Evolutionary conservation across 1,140 invertebrate genomes (phyloP).

Genomic region (Formica selysi): DNA sequence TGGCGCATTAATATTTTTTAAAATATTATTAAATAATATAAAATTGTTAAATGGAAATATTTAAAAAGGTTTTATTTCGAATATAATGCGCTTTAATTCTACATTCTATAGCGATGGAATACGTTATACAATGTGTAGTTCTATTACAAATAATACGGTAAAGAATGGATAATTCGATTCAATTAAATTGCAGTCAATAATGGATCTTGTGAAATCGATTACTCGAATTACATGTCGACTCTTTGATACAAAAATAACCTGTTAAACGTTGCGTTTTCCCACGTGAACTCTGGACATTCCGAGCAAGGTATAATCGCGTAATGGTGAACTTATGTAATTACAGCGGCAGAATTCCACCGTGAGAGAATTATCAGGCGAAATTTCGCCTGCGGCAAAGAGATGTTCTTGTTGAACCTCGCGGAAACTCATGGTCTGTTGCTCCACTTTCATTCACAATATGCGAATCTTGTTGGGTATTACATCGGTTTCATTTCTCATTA

Average conservation of each 20-base stretch:
- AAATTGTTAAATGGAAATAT: slow-evolving; percentile 11
- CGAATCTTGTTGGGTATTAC: slow-evolving; percentile 20
- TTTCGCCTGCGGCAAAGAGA: slow-evolving; percentile 2
- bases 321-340: slow-evolving; percentile 38
- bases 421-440: neutral
- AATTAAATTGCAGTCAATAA: slow-evolving; percentile 27
- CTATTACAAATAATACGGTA: slow-evolving; percentile 16
- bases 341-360: neutral
- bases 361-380: slow-evolving; percentile 29
- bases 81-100: neutral
- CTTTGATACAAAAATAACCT: slow-evolving; percentile 5
- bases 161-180: slow-evolving; percentile 2
- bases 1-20: neutral
- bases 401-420: slow-evolving; percentile 6
- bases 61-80: neutral
- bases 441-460: slow-evolving; percentile 19
- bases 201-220: neutral
- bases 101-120: too few species aligned
- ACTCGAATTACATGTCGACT: neutral
- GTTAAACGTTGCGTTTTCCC: slow-evolving; percentile 35
- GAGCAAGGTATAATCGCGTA: slow-evolving; percentile 9
- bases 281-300: neutral
- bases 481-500: slow-evolving; percentile 3
- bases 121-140: neutral
- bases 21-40: neutral